Percentiles rank a stretch among this genome's conserved stretches.
phyloP scores from a whole-genome alignment of 2,113 vertebrate genomes.

The Megalops atlanticus region DNA sequence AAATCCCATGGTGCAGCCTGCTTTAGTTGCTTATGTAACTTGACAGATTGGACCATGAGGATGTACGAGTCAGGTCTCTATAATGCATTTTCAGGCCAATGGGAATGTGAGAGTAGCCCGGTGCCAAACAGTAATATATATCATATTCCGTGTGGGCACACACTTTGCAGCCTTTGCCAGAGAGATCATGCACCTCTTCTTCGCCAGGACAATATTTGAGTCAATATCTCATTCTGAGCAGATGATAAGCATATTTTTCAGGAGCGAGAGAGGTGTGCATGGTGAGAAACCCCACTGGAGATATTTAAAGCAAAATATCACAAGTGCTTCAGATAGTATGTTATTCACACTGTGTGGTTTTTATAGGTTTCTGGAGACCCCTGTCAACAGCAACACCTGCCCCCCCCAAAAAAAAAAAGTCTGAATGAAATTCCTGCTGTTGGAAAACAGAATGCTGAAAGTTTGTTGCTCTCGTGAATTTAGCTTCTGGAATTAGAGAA shows the following conservation, averaged over 20 bases:
- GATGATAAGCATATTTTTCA: not conserved
- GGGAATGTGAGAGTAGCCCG: not conserved
- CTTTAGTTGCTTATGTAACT: not conserved
- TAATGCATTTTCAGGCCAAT: not conserved
- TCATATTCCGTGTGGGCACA: not conserved
- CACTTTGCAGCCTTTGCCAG: not conserved
- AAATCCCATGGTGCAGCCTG: slow-evolving; percentile 16
- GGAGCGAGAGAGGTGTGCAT: not conserved
- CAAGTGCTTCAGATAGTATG: not conserved
- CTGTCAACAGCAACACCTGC: no score
- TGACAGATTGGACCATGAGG: slow-evolving; percentile 5
- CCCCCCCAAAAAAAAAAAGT: not conserved
- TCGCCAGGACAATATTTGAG: not conserved
- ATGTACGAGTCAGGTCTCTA: no score
- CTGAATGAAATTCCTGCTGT: not conserved
- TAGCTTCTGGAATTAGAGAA: not conserved
- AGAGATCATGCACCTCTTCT: not conserved
- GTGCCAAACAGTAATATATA: not conserved
- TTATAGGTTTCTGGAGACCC: not conserved
- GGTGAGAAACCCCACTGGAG: not conserved
- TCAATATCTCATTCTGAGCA: not conserved
- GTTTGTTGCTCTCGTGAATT: not conserved
- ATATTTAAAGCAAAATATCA: not conserved
- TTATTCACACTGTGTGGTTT: not conserved
- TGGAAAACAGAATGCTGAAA: not conserved